Conservation (phyloP, 2,797 vertebrate species). For the Crenuchus spilurus region DNA sequence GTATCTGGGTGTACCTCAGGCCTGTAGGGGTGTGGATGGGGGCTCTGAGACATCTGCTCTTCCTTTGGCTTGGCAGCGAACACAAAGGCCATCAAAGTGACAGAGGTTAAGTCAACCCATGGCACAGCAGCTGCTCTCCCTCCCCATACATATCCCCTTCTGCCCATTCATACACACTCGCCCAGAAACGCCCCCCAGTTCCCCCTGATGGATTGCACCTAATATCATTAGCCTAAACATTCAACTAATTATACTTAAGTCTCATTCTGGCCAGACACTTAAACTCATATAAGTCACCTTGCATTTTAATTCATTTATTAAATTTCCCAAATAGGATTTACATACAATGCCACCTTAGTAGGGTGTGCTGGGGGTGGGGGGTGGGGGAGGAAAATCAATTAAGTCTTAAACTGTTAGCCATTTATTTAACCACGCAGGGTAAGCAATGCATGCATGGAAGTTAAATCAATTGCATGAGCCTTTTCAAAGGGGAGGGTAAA, state of each 20-base stretch:
- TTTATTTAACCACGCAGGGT: slow-evolving; percentile 74
- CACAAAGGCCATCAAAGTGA: slow-evolving; percentile 82
- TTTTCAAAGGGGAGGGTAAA: slow-evolving; percentile 59
- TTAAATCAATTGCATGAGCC: slow-evolving; percentile 67
- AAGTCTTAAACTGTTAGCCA: slow-evolving; percentile 81
- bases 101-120: slow-evolving; percentile 77
- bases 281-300: slow-evolving; percentile 81
- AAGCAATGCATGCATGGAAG: slow-evolving; percentile 73
- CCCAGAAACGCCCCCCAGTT: slow-evolving; percentile 59
- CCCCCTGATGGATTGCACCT: slow-evolving; percentile 72
- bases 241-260: slow-evolving; percentile 81
- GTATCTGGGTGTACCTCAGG: slow-evolving; percentile 40
- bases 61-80: slow-evolving; percentile 64
- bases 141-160: slow-evolving; percentile 58
- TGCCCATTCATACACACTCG: slow-evolving; percentile 57
- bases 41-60: slow-evolving; percentile 71
- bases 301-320: slow-evolving; percentile 67
- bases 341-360: slow-evolving; percentile 79
- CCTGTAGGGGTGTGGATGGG: slow-evolving; percentile 45
- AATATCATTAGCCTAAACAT: slow-evolving; percentile 80
- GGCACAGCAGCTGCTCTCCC: slow-evolving; percentile 66
- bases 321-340: slow-evolving; percentile 83
- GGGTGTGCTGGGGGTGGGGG: slow-evolving; percentile 34
- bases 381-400: slow-evolving; percentile 73
- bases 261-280: slow-evolving; percentile 78